Conservation (phyloP, 2,113 vertebrate species). For the Pseudorasbora parva region DNA sequence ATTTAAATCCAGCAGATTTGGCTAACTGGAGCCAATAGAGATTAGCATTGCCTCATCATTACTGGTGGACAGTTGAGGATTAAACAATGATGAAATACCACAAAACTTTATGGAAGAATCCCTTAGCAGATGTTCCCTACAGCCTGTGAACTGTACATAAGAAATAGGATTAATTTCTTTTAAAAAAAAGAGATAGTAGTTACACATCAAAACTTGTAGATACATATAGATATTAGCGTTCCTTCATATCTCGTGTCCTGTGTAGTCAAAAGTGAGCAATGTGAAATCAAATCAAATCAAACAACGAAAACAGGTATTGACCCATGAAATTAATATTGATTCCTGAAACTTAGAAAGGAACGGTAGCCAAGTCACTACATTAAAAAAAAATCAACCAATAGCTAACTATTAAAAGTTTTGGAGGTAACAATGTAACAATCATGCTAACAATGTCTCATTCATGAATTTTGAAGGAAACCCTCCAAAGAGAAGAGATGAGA, state of each 20-base stretch:
- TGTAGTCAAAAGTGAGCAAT: background rate
- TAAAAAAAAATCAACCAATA: background rate
- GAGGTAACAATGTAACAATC: no score
- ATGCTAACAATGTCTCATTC: background rate
- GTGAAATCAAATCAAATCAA: no score
- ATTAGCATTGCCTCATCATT: conserved; percentile 50
- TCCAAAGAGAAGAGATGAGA: background rate
- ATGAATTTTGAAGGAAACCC: background rate
- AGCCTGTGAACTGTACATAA: background rate
- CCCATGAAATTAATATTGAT: conserved; percentile 1
- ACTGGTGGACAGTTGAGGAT: conserved; percentile 54
- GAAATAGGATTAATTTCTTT: background rate
- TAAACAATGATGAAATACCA: conserved; percentile 59
- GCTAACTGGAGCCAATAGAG: background rate
- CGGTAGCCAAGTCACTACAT: background rate
- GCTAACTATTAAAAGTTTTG: background rate
- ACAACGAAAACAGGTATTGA: background rate
- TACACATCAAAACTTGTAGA: background rate
- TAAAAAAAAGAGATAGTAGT: background rate
- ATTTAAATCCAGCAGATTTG: conserved; percentile 14
- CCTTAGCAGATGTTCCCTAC: conserved; percentile 8
- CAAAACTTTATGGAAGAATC: conserved; percentile 42
- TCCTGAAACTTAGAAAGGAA: background rate
- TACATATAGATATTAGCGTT: background rate
- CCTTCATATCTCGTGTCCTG: background rate